Evolutionary conservation across 2,113 vertebrate species (phyloP).

Genomic region (Pachypanchax playfairii): DNA sequence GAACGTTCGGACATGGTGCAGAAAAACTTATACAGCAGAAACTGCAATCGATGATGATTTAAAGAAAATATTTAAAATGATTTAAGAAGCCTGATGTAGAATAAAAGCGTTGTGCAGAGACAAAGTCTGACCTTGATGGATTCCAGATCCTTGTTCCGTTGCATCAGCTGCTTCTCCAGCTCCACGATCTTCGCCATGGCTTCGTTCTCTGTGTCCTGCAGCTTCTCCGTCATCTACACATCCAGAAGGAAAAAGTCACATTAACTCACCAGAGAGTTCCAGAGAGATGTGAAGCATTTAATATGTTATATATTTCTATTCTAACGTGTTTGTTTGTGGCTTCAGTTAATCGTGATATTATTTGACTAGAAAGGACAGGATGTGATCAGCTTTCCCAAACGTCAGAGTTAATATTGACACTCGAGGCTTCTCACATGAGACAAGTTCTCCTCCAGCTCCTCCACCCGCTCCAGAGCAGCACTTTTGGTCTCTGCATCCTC

Average conservation of each 20-base stretch:
- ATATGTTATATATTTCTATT: neutral
- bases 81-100: neutral
- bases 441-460: conserved; percentile 95
- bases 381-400: neutral
- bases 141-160: conserved; percentile 92
- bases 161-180: conserved; percentile 93
- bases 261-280: conserved; percentile 6
- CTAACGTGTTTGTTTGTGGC: no score
- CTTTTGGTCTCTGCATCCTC: conserved; percentile 98
- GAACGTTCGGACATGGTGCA: no score
- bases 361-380: neutral
- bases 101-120: neutral
- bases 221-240: conserved; percentile 88
- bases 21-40: no score
- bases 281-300: neutral
- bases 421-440: conserved; percentile 84
- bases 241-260: conserved; percentile 12
- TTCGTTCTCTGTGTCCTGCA: conserved; percentile 95
- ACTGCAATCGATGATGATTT: no score
- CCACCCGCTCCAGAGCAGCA: conserved; percentile 94
- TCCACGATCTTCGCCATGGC: conserved; percentile 96
- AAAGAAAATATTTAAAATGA: neutral
- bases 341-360: no score
- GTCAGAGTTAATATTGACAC: neutral
- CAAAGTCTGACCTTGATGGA: conserved; percentile 81